A percentile compares a stretch with the other conserved stretches of the same genome.
Evolutionary conservation across 1,140 invertebrate species (phyloP).

Genomic region (Ips typographus): DNA sequence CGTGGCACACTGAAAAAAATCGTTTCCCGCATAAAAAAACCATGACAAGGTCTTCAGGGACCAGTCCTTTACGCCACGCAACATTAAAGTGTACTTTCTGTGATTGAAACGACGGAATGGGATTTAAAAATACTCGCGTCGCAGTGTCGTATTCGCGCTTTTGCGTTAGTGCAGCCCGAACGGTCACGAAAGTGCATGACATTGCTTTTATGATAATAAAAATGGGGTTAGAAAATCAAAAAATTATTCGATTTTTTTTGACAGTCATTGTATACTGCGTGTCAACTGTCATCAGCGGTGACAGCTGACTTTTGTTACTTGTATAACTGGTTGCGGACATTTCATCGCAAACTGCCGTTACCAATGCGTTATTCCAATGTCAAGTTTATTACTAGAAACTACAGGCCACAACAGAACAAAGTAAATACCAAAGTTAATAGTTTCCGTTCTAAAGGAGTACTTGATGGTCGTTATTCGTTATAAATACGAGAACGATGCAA

Average conservation of each 20-base stretch:
- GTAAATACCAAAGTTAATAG: background rate
- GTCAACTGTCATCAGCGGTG: too few relatives aligned
- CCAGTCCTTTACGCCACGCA: background rate
- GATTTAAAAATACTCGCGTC: background rate
- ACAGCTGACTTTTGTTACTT: too few relatives aligned
- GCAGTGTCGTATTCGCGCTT: background rate
- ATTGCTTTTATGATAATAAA: background rate
- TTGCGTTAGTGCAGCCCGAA: background rate
- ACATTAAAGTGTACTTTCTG: background rate
- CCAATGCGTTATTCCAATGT: too few relatives aligned
- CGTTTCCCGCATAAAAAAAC: too few relatives aligned
- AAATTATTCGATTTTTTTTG: background rate
- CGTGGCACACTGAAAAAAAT: too few relatives aligned
- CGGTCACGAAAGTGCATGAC: background rate
- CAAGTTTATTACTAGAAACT: too few relatives aligned
- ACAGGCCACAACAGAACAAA: background rate
- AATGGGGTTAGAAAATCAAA: background rate
- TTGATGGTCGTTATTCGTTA: background rate
- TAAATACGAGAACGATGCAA: background rate
- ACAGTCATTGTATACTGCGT: too few relatives aligned
- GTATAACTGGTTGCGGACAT: too few relatives aligned
- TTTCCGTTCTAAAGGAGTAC: background rate
- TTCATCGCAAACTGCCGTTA: too few relatives aligned
- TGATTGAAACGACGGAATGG: background rate
- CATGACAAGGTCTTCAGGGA: background rate